Evolutionary conservation across 2,888 invertebrate species (phyloP).

Genomic region (Pammene aurita): DNA sequence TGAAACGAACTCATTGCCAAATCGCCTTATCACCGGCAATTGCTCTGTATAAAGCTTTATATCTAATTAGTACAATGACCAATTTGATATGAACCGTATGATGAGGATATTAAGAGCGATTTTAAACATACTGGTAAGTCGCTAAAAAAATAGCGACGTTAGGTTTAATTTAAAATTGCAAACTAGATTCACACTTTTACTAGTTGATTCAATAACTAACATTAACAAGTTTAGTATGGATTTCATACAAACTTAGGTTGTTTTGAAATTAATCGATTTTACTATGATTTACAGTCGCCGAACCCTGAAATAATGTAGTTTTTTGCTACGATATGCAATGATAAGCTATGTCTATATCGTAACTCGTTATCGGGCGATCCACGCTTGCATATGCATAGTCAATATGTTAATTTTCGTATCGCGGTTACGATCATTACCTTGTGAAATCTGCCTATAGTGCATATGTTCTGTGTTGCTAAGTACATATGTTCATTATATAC

Average conservation of each 20-base stretch:
- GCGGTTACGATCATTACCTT: conserved; percentile 4
- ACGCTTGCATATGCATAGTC: conserved; percentile 25
- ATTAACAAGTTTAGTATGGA: not conserved
- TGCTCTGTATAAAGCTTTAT: conserved; percentile 5
- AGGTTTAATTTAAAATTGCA: conserved; percentile 22
- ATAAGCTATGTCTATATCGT: conserved; percentile 8
- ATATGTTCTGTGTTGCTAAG: not conserved
- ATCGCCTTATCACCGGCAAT: not conserved
- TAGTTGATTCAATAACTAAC: too few relatives aligned
- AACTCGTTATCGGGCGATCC: conserved; percentile 15
- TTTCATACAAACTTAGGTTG: too few relatives aligned
- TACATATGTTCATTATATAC: not conserved
- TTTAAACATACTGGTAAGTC: not conserved
- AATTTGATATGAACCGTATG: not conserved
- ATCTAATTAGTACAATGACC: not conserved
- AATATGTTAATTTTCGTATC: conserved; percentile 24
- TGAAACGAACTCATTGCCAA: conserved; percentile 11
- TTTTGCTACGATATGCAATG: conserved; percentile 20
- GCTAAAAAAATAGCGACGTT: not conserved
- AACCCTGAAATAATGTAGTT: too few relatives aligned
- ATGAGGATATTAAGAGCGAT: not conserved
- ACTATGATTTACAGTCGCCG: conserved; percentile 24
- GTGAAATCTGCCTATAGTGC: not conserved
- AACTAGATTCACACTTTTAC: conserved; percentile 11
- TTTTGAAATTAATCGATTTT: not conserved